phyloP scores from a whole-genome alignment of 2,797 vertebrate species.

The Silurus lanzhouensis region DNA sequence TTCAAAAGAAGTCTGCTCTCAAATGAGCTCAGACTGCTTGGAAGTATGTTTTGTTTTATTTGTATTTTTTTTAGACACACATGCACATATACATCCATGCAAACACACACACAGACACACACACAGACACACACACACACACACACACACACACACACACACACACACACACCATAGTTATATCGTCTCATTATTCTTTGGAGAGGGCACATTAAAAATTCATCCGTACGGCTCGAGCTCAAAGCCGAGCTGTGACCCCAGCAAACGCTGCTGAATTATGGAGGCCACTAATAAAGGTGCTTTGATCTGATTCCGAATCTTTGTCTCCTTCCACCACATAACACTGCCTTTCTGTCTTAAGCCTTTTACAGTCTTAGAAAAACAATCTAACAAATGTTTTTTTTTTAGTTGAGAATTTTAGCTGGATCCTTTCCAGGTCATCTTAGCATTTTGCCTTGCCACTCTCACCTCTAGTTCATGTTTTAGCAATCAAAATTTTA shows the following conservation, averaged over 20 bases:
- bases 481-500: not conserved
- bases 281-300: conserved; percentile 76
- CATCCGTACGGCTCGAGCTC: conserved; percentile 74
- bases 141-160: not conserved
- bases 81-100: not conserved
- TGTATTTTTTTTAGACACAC: conserved; percentile 52
- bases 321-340: conserved; percentile 57
- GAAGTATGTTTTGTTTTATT: conserved; percentile 41
- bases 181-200: conserved; percentile 74
- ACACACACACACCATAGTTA: conserved; percentile 48
- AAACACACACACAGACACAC: conserved; percentile 19
- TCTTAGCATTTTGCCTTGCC: not conserved
- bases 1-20: conserved; percentile 14
- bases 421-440: not conserved
- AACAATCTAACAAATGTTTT: not conserved
- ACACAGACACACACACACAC: conserved; percentile 25
- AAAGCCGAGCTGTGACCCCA: conserved; percentile 75
- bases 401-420: not conserved
- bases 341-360: conserved; percentile 35
- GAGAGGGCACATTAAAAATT: conserved; percentile 76
- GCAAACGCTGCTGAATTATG: conserved; percentile 79
- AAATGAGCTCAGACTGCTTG: conserved; percentile 34
- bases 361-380: not conserved
- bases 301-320: conserved; percentile 73
- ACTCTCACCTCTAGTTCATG: not conserved